Conservation (phyloP, 2,888 invertebrate species). For the Atethmia centrago region DNA sequence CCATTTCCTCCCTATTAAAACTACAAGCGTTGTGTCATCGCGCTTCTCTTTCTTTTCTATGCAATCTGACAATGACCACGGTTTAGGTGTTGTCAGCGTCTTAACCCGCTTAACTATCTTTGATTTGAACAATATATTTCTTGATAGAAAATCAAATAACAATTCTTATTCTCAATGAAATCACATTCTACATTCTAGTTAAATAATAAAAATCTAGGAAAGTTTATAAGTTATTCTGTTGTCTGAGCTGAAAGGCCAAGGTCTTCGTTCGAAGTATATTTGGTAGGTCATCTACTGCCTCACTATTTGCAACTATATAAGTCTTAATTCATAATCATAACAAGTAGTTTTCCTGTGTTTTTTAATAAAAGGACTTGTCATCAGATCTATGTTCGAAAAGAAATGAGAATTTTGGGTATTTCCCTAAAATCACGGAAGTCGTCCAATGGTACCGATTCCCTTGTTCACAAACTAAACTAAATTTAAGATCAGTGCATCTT, state of each 20-base stretch:
- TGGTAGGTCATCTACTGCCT: no score
- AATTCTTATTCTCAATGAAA: background rate
- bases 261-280: background rate
- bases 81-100: no score
- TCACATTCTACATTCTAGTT: background rate
- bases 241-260: background rate
- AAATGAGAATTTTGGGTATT: background rate
- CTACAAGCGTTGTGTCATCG: no score
- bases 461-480: no score
- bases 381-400: background rate
- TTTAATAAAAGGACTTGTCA: background rate
- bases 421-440: background rate
- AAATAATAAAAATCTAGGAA: no score
- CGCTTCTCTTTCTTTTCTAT: no score
- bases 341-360: no score
- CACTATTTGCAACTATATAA: background rate
- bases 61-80: no score
- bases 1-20: no score
- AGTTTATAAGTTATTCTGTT: background rate
- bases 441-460: no score
- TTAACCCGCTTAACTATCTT: no score
- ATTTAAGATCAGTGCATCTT: no score
- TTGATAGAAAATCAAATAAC: background rate
- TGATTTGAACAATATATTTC: conserved; percentile 3
- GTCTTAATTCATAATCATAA: background rate